A percentile compares a stretch with the other conserved stretches of the same genome.
phyloP scores from a whole-genome alignment of 2,888 invertebrate species.

The Drosophila leonis region DNA sequence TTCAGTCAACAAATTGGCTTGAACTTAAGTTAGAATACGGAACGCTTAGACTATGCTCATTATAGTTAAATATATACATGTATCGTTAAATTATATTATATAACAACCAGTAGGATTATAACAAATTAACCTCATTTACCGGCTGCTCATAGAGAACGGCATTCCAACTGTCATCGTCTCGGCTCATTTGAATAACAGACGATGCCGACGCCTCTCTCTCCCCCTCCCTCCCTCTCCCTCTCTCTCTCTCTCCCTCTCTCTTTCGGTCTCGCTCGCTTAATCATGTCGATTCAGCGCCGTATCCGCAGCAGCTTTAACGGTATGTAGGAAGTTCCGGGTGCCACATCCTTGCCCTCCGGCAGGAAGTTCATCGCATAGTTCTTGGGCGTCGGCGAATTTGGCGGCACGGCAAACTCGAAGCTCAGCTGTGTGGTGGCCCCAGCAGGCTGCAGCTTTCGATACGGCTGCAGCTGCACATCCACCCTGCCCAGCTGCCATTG shows the following conservation, averaged over 20 bases:
- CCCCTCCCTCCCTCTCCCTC: background rate
- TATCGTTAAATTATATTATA: conserved; percentile 63
- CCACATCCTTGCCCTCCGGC: conserved; percentile 79
- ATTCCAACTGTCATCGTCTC: conserved; percentile 54
- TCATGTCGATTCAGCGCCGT: conserved; percentile 48
- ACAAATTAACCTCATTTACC: conserved; percentile 69
- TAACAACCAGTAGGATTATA: conserved; percentile 69
- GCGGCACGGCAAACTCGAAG: conserved; percentile 54
- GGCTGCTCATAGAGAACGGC: conserved; percentile 42
- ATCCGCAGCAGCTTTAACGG: conserved; percentile 64
- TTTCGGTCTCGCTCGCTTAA: background rate
- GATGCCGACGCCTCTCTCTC: conserved; percentile 48
- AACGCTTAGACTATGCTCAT: conserved; percentile 31
- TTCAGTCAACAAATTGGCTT: conserved; percentile 39
- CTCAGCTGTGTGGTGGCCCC: conserved; percentile 33
- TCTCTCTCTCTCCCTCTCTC: background rate
- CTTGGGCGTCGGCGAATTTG: conserved; percentile 76
- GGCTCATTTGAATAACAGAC: conserved; percentile 71
- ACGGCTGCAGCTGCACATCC: conserved; percentile 60
- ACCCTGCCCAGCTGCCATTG: conserved; percentile 29
- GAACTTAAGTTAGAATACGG: conserved; percentile 63
- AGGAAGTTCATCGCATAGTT: conserved; percentile 79
- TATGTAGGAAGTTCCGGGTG: conserved; percentile 83
- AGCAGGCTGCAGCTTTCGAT: conserved; percentile 22
- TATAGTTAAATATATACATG: conserved; percentile 55